Evolutionary conservation across 2,797 vertebrate genomes (phyloP).

Genomic region (Dicrostonyx torquatus): DNA sequence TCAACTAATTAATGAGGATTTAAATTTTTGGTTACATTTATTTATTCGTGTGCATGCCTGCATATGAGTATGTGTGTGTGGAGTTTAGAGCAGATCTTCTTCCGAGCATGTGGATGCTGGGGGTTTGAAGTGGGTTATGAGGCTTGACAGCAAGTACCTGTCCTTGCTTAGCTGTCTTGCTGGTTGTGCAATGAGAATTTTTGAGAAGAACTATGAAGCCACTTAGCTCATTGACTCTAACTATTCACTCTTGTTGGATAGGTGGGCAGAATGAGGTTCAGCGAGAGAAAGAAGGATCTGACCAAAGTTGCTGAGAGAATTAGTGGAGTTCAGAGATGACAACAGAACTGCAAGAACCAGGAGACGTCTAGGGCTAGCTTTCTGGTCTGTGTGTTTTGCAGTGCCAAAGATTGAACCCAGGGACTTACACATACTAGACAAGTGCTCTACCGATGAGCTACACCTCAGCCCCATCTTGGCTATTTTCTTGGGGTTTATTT

Average conservation of each 20-base stretch:
- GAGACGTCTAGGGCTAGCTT: not conserved
- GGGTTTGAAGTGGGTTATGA: not conserved
- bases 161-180: not conserved
- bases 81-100: not conserved
- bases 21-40: not conserved
- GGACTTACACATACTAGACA: not conserved
- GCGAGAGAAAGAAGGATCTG: slow-evolving; percentile 2
- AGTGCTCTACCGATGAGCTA: not conserved
- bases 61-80: not conserved
- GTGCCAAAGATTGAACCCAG: not conserved
- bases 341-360: slow-evolving; percentile 2
- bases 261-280: not conserved
- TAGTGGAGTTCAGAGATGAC: slow-evolving; percentile 11
- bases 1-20: slow-evolving; percentile 43
- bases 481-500: not conserved
- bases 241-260: not conserved
- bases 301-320: not conserved
- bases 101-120: not conserved
- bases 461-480: not conserved
- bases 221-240: slow-evolving; percentile 21
- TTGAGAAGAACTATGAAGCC: not conserved
- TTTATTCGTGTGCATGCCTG: not conserved
- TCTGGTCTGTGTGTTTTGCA: not conserved
- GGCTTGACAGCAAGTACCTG: not conserved
- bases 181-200: not conserved